phyloP scores from a whole-genome alignment of 2,888 invertebrate genomes.

The Taphrorychus bicolor region DNA sequence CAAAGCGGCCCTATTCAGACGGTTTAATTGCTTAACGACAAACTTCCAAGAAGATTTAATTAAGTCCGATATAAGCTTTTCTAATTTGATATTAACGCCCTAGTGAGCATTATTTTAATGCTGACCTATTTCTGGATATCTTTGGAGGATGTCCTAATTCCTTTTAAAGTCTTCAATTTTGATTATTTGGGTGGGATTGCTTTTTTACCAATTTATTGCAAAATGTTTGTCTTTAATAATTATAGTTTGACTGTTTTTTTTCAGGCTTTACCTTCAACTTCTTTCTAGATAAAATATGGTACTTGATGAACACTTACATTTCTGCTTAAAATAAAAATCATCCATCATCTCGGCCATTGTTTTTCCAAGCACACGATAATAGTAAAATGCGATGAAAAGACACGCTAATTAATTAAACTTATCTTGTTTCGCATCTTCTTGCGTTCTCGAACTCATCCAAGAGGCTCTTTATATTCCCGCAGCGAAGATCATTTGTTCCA shows the following conservation, averaged over 20 bases:
- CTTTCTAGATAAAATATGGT: too few species aligned
- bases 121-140: neutral
- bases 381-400: neutral
- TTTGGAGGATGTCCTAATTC: neutral
- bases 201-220: too few species aligned
- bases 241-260: too few species aligned
- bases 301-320: neutral
- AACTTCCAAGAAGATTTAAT: conserved; percentile 21
- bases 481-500: neutral
- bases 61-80: conserved; percentile 25
- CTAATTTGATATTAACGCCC: conserved; percentile 19
- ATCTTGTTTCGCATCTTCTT: neutral
- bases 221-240: too few species aligned
- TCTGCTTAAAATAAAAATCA: neutral
- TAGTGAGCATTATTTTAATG: conserved; percentile 9
- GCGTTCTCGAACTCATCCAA: neutral
- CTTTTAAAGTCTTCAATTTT: too few species aligned
- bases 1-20: neutral
- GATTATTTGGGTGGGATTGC: too few species aligned
- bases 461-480: neutral
- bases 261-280: too few species aligned
- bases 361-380: neutral
- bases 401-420: neutral
- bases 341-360: neutral
- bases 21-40: neutral